Evolutionary conservation across 1,140 invertebrate genomes (phyloP).

Genomic region (Trachymyrmex cornetzi): DNA sequence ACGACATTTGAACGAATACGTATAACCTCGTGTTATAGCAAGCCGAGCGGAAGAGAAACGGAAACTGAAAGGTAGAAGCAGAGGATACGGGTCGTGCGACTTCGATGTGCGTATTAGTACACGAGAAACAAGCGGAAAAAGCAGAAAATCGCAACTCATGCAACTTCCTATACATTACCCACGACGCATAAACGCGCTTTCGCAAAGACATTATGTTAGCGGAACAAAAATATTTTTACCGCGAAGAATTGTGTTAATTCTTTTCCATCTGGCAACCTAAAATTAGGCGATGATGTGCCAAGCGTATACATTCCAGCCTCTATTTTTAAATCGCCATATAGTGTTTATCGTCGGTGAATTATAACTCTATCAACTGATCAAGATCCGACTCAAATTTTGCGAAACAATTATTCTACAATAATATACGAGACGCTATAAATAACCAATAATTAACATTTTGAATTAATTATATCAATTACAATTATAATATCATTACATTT

Average conservation of each 20-base stretch:
- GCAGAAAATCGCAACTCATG: slow-evolving; percentile 34
- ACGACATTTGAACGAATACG: neutral
- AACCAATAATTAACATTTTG: slow-evolving; percentile 44
- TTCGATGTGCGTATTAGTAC: slow-evolving; percentile 42
- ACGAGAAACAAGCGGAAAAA: slow-evolving; percentile 41
- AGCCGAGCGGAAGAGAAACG: slow-evolving; percentile 21
- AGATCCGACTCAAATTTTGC: neutral
- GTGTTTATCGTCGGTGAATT: slow-evolving; percentile 3
- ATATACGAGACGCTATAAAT: slow-evolving; percentile 33
- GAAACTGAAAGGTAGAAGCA: slow-evolving; percentile 29
- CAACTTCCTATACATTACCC: slow-evolving; percentile 1
- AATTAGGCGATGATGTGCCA: slow-evolving; percentile 17
- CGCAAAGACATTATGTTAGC: neutral
- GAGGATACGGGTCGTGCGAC: slow-evolving; percentile 26
- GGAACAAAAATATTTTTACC: slow-evolving; percentile 28
- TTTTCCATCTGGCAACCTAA: slow-evolving; percentile 11
- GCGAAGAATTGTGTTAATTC: slow-evolving; percentile 33
- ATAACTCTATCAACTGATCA: neutral
- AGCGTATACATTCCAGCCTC: neutral
- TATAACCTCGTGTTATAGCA: neutral
- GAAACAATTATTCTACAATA: slow-evolving; percentile 24
- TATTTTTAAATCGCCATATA: slow-evolving; percentile 34
- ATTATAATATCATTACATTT: slow-evolving; percentile 30
- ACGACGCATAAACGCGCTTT: slow-evolving; percentile 4
- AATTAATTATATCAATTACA: slow-evolving; percentile 23